Conservation (phyloP, 2,888 invertebrate genomes). For the Uropetala carovei region DNA sequence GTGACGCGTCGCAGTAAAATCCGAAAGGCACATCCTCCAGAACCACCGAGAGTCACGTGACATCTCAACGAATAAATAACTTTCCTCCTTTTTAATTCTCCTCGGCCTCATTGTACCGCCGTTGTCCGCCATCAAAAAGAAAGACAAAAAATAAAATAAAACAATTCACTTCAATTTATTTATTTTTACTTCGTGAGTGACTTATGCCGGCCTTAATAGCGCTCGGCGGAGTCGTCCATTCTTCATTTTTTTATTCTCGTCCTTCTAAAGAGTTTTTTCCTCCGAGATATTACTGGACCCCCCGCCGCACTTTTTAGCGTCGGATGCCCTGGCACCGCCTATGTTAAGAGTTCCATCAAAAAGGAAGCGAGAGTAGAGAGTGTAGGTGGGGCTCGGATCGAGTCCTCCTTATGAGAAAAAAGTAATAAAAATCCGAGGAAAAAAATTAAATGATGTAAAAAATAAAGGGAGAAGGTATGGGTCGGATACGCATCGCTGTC, state of each 20-base stretch:
- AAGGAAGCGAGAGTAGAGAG: neutral
- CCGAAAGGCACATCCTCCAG: too few relatives aligned
- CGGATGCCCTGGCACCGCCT: constrained; percentile 27
- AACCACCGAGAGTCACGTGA: too few relatives aligned
- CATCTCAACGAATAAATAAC: too few relatives aligned
- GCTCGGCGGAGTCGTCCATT: constrained; percentile 4
- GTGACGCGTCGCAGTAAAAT: neutral
- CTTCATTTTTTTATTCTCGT: neutral
- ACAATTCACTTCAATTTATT: constrained; percentile 17
- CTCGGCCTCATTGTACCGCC: neutral
- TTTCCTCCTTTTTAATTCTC: neutral
- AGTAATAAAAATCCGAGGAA: neutral
- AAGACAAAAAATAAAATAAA: neutral
- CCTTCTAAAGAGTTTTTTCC: neutral
- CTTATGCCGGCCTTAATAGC: constrained; percentile 51
- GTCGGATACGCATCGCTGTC: neutral
- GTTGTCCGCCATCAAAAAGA: neutral
- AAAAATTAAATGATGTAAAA: neutral
- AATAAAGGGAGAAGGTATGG: neutral
- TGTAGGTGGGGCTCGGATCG: too few relatives aligned
- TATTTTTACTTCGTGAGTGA: constrained; percentile 33
- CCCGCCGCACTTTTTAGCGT: constrained; percentile 52
- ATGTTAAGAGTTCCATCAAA: neutral
- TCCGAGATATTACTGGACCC: constrained; percentile 27
- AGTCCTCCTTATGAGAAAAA: neutral